Base-by-base conservation (phyloP, 2,113 vertebrate genomes). In the Aspiorhynchus laticeps region DNA sequence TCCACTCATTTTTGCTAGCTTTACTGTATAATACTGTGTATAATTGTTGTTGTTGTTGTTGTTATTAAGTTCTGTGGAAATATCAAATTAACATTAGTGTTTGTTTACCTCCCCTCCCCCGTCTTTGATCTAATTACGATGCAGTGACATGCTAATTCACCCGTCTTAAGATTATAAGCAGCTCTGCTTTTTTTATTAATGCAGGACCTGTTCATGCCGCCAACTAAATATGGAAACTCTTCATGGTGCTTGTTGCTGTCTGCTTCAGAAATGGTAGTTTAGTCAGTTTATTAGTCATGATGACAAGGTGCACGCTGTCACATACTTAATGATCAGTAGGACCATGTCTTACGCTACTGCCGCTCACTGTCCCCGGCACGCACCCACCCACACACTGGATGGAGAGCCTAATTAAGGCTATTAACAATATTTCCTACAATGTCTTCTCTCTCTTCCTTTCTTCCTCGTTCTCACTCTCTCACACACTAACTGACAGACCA, bases 71-170 rank as follows among this genome's bases (percentile, higher is more conserved):
- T 83, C 6, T 65, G 59, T 82, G 80, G 61, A 82, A 67, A 67
- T 67, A 82, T 46, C 61, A 48, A 63, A 80, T 80, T 67, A 82
- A 19, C n/a, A 46, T 21, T 31, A 67, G n/a, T 82, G 56, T 67
- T 82, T 82, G 41, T 82, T 82, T 80, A 80, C 78, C 24, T 61
- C n/a, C 59, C 61, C 15, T n/a, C 26, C 61, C 33, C 38, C 36
- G 9, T 53, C 63, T 83, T 48, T 80, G 78, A 10, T 80, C 59
- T 83, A 83, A 83, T 83, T 83, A 71, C 7, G 9, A 83, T 51
- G 43, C 63, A 51, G 81, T 19, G 43, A 53, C 41, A 83, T 19
- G 26, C 63, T 51, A 69, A 83, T 71, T 71, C 63, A 71, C 28
- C 26, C 43, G 5, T 83, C 1, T 83, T 51, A 71, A 2, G 11